Evolutionary conservation across 2,797 vertebrate genomes (phyloP).

Genomic region (Enteromius argenteus): DNA sequence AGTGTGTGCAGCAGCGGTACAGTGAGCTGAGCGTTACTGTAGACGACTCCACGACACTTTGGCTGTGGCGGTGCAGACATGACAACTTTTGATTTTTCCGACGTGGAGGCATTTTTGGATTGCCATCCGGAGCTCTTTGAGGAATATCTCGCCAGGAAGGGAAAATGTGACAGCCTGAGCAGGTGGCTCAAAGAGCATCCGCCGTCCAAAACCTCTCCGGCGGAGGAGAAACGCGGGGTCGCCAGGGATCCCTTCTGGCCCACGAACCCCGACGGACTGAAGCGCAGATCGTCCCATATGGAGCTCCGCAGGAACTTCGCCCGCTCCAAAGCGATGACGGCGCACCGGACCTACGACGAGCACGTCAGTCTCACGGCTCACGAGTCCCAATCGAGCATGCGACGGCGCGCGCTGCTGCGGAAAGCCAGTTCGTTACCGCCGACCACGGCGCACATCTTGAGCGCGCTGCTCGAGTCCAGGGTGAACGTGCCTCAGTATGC

Average conservation of each 20-base stretch:
- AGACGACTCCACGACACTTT: neutral
- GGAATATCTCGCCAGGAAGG: conserved; percentile 80
- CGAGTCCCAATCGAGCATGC: conserved; percentile 79
- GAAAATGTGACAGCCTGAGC: conserved; percentile 77
- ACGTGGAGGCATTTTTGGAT: conserved; percentile 83
- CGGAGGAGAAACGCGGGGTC: conserved; percentile 70
- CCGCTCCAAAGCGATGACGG: conserved; percentile 79
- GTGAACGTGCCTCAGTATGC: conserved; percentile 82
- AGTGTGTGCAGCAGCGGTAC: conserved; percentile 9
- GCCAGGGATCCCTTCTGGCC: conserved; percentile 71
- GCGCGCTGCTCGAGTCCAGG: conserved; percentile 82
- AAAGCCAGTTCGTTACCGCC: conserved; percentile 86
- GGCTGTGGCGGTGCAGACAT: conserved; percentile 62
- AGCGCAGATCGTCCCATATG: conserved; percentile 81
- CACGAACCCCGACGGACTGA: conserved; percentile 73
- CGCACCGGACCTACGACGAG: conserved; percentile 83
- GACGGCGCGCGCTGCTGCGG: conserved; percentile 82
- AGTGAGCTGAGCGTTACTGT: conserved; percentile 8
- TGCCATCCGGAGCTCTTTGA: conserved; percentile 82
- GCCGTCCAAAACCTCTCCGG: conserved; percentile 68
- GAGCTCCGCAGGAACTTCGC: conserved; percentile 84
- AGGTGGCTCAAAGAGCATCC: conserved; percentile 78
- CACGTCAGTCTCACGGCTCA: conserved; percentile 76
- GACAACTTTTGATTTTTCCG: conserved; percentile 81
- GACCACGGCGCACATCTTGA: conserved; percentile 83